Conservation (phyloP, 2,888 invertebrate species). For the Tribolium freemani region DNA sequence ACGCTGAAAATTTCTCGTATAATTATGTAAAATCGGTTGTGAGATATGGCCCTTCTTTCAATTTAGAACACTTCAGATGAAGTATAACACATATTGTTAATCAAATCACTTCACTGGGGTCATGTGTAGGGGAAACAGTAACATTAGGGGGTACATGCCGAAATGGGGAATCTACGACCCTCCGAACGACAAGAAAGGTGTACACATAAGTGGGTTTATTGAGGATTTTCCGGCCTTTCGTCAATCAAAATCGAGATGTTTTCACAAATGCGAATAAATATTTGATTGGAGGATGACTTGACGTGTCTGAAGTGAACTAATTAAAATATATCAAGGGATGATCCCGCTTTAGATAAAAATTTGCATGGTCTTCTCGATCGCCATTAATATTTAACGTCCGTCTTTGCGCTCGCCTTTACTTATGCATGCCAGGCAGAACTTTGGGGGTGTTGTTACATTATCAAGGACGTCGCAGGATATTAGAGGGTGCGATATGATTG, state of each 20-base stretch:
- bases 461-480: constrained; percentile 68
- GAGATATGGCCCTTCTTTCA: constrained; percentile 20
- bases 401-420: constrained; percentile 30
- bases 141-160: constrained; percentile 58
- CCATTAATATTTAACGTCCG: constrained; percentile 31
- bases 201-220: not conserved
- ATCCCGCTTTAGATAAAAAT: not conserved
- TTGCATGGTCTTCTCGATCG: constrained; percentile 25
- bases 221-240: constrained; percentile 16
- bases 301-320: not conserved
- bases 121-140: constrained; percentile 60
- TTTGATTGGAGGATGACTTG: not conserved
- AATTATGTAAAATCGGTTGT: constrained; percentile 8
- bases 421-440: constrained; percentile 39
- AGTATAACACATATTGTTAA: constrained; percentile 64
- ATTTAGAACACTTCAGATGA: constrained; percentile 51
- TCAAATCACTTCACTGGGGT: constrained; percentile 63
- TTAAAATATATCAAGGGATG: not conserved
- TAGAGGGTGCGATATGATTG: constrained; percentile 70
- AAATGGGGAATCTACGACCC: constrained; percentile 48
- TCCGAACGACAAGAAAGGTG: constrained; percentile 19
- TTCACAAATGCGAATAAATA: not conserved
- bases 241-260: not conserved
- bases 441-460: constrained; percentile 66
- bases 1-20: not conserved